phyloP scores from a whole-genome alignment of 2,888 invertebrate genomes.

The Athalia circularis region DNA sequence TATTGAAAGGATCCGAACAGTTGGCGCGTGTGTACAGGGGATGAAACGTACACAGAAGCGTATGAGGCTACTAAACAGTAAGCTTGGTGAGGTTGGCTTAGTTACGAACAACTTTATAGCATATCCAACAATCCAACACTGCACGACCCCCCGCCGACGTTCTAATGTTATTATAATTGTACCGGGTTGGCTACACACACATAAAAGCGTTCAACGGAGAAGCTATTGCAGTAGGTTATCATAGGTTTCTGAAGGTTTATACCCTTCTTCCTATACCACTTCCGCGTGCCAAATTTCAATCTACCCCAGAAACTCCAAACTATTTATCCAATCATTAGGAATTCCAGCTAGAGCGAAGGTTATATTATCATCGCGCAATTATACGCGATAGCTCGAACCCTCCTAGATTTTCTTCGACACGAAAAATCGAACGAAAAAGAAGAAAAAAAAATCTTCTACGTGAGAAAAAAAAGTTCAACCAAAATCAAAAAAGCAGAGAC shows the following conservation, averaged over 20 bases:
- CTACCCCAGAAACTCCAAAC: slow-evolving; percentile 22
- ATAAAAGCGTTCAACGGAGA: slow-evolving; percentile 19
- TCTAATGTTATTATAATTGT: slow-evolving; percentile 41
- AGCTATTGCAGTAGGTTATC: not conserved
- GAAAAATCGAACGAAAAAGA: not conserved
- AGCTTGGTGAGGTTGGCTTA: slow-evolving; percentile 31
- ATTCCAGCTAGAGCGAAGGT: slow-evolving; percentile 13
- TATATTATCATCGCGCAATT: slow-evolving; percentile 26
- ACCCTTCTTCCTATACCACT: not conserved
- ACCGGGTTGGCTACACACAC: slow-evolving; percentile 6
- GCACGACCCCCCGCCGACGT: slow-evolving; percentile 30
- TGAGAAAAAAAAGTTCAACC: not conserved
- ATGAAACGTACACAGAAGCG: not conserved
- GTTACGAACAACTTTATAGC: slow-evolving; percentile 39
- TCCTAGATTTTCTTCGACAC: not conserved
- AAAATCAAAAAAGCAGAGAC: not conserved
- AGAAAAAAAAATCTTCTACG: not conserved
- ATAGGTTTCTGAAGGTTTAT: not conserved
- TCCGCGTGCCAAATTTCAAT: slow-evolving; percentile 39
- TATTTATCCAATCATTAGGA: slow-evolving; percentile 41
- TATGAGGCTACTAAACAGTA: slow-evolving; percentile 26
- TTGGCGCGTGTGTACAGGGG: not conserved
- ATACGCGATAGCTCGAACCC: not conserved
- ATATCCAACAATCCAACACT: slow-evolving; percentile 29
- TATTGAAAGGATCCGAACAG: too few species aligned